phyloP scores from a whole-genome alignment of 1,140 invertebrate species.

The Penaeus chinensis region DNA sequence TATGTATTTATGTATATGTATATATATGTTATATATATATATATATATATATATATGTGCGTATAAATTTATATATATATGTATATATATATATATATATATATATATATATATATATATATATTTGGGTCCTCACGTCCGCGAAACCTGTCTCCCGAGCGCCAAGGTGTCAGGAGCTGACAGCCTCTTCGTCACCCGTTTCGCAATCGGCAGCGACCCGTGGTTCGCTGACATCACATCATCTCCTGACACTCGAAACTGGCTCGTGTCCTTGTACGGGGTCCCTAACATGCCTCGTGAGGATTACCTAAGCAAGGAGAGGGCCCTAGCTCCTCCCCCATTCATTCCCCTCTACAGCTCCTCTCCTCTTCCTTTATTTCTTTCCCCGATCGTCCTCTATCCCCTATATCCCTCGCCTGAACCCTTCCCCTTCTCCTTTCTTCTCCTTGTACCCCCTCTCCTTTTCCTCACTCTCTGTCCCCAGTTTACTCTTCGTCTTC shows the following conservation, averaged over 20 bases:
- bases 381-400: neutral
- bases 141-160: too few species aligned
- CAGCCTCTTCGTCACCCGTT: too few species aligned
- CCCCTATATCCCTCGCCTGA: neutral
- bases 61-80: too few species aligned
- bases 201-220: too few species aligned
- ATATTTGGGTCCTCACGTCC: neutral
- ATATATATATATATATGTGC: neutral
- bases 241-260: too few species aligned
- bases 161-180: too few species aligned
- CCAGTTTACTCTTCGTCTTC: neutral
- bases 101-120: slow-evolving; percentile 12
- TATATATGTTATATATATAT: neutral
- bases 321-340: neutral
- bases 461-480: neutral
- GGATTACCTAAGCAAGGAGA: too few species aligned
- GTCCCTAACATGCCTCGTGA: too few species aligned
- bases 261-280: too few species aligned
- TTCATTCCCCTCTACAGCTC: neutral
- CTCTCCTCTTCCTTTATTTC: neutral
- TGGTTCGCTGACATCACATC: too few species aligned
- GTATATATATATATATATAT: neutral
- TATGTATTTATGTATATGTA: neutral
- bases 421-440: neutral
- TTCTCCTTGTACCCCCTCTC: neutral